Evolutionary conservation across 2,888 invertebrate genomes (phyloP), one percentile per base, ranked within the genome.

Genomic region (Archips crataeganus): DNA sequence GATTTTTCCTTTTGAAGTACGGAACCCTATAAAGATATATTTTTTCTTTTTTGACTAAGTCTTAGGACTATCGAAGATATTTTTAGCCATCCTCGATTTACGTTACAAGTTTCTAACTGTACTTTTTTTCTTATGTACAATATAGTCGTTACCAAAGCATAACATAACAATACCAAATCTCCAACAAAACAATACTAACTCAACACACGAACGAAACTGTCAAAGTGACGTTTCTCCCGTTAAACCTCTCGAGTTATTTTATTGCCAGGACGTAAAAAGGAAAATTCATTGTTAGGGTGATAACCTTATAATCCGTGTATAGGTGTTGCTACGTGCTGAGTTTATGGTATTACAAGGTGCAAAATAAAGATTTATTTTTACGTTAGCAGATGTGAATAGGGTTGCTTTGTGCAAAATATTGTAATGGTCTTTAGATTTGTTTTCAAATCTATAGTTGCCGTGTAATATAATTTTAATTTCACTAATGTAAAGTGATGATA

Each of bases 261-360:
- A 74, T 66, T 66, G 66, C 71, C 74, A 66, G 51, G 51, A 66
- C 74, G 54, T 75, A 75, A 75, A 74, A 75, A 71, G 66, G 63
- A 63, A 71, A 75, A 75, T 75, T 75, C 75, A 72, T 75, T 72
- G 75, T 68, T 72, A 69, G 47, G 65, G 75, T 72, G 60, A 75
- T 75, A 75, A 75, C 68, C 68, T 64, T 72, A 72, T 65, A 75
- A 72, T 69, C 66, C 65, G 66, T 23, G 68, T 74, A 74, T 69
- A 74, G 73, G 73, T 74, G 73, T 72, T 63, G 59, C 59, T 47
- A 64, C 73, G 69, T 69, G 72, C 64, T 60, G 59, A 51, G 72
- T 72, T 67, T 75, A 71, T 57, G 71, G 63, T 57, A 64, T 34
- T 64, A 15, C 39, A 68, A 63, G 54, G 54, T 59, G 70, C 42